Base-by-base conservation (phyloP, 1,140 invertebrate genomes). In the Drosophila subobscura region DNA sequence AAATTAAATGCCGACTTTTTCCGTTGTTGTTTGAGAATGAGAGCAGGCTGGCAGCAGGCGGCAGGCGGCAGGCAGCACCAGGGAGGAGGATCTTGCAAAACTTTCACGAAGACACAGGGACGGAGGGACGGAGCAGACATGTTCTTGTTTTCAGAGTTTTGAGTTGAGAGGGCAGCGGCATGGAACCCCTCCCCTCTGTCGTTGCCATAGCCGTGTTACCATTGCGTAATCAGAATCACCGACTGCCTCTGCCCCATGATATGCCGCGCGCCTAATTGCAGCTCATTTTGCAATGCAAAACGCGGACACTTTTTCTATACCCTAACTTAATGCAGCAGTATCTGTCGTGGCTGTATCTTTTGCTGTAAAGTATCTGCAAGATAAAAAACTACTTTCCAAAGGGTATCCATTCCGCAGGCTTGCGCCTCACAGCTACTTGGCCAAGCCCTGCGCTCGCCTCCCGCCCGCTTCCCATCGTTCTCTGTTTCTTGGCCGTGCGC, bases 1-100 rank as follows among this genome's bases (percentile, higher is more conserved):
- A 86, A 86, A 86, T 86, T 86, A 86, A 86, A 86, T 88, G 83
- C 51, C 74, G 77, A 85, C 73, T 77, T 85, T 76, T 70, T 45
- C 54, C 41, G 53, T 33, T 64, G 65, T 72, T 78, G 67, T 71
- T 57, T 53, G 54, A 0, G 3, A 20, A n/a, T 44, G 20, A 22
- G 4, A 40, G 29, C 16, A 42, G 23, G 4, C 16, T 20, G 16
- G 16, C 5, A 22, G 16, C 25, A 27, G n/a, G 6, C 10, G 12
- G 22, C 8, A 50, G 14, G n/a, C n/a, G n/a, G n/a, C n/a, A 20
- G 16, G 8, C 12, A 37, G 22, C 8, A n/a, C 29, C 29, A 33
- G 14, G 49, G 14, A 3, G 29, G 5, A 16, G 50, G 20, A 49
- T 29, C 23, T 52, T 40, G 14, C 41, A 46, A 72, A 72, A 72